phyloP scores from a whole-genome alignment of 2,888 invertebrate species.

The Pammene fasciana region DNA sequence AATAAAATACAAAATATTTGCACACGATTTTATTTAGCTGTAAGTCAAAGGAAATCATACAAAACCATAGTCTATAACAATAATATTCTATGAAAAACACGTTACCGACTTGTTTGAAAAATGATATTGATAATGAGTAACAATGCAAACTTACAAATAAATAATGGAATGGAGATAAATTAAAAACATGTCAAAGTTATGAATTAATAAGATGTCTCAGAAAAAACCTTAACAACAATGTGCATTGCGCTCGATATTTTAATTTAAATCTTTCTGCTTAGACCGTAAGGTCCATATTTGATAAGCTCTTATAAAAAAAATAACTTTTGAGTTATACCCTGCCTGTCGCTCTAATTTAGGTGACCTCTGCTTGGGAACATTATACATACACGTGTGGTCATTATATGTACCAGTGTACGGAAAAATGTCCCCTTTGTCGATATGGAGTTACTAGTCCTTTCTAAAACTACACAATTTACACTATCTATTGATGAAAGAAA shows the following conservation, averaged over 20 bases:
- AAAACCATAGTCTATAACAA: conserved; percentile 11
- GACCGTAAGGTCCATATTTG: neutral
- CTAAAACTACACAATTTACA: too few species aligned
- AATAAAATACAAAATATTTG: conserved; percentile 15
- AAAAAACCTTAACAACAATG: neutral
- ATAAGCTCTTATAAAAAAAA: neutral
- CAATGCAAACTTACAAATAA: neutral
- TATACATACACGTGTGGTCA: too few species aligned
- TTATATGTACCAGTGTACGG: too few species aligned
- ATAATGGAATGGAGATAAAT: neutral
- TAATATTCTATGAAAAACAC: conserved; percentile 16
- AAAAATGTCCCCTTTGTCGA: too few species aligned
- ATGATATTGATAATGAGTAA: too few species aligned
- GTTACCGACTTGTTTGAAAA: too few species aligned
- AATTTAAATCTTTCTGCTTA: neutral
- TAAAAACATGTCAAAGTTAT: conserved; percentile 11
- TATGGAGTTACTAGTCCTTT: too few species aligned
- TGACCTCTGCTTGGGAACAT: neutral
- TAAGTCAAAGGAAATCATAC: conserved; percentile 18
- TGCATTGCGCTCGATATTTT: too few species aligned
- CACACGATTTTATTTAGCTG: conserved; percentile 37
- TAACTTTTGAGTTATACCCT: too few species aligned
- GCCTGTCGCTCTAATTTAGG: too few species aligned
- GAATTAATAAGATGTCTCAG: neutral
- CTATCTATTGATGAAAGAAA: too few species aligned